A percentile compares a stretch with the other conserved stretches of the same genome.
Evolutionary conservation across 1,140 invertebrate genomes (phyloP).

Genomic region (Pseudomyrmex gracilis): DNA sequence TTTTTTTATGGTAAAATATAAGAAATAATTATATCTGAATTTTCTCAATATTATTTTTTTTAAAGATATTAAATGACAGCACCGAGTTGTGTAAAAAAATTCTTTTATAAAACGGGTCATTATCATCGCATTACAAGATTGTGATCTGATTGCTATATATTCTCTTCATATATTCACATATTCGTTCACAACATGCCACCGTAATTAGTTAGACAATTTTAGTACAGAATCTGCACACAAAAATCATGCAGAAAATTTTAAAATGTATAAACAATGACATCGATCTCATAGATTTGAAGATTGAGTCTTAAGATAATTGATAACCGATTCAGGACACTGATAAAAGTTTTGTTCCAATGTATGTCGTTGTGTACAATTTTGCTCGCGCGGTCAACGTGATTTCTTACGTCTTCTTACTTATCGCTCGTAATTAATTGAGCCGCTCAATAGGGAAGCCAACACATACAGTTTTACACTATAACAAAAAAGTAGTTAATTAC

Average conservation of each 20-base stretch:
- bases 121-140: slow-evolving; percentile 1
- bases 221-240: too few relatives aligned
- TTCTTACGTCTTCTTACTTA: slow-evolving; percentile 46
- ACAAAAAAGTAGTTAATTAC: neutral
- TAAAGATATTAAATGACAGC: neutral
- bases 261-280: slow-evolving; percentile 26
- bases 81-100: slow-evolving; percentile 10
- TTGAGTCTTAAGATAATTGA: slow-evolving; percentile 49
- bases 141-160: slow-evolving; percentile 55
- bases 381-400: slow-evolving; percentile 9
- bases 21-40: slow-evolving; percentile 33
- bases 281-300: slow-evolving; percentile 1
- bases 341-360: slow-evolving; percentile 26
- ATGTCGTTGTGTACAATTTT: slow-evolving; percentile 3
- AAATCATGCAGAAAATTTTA: slow-evolving; percentile 1
- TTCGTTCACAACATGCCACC: neutral
- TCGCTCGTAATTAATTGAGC: slow-evolving; percentile 38
- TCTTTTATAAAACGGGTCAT: neutral
- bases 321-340: slow-evolving; percentile 24
- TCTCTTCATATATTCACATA: slow-evolving; percentile 27
- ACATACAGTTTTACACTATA: slow-evolving; percentile 27
- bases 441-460: slow-evolving; percentile 22
- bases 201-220: too few relatives aligned
- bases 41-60: slow-evolving; percentile 24
- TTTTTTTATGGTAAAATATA: slow-evolving; percentile 50